phyloP scores from a whole-genome alignment of 2,797 vertebrate species.

The Australoheros facetus region DNA sequence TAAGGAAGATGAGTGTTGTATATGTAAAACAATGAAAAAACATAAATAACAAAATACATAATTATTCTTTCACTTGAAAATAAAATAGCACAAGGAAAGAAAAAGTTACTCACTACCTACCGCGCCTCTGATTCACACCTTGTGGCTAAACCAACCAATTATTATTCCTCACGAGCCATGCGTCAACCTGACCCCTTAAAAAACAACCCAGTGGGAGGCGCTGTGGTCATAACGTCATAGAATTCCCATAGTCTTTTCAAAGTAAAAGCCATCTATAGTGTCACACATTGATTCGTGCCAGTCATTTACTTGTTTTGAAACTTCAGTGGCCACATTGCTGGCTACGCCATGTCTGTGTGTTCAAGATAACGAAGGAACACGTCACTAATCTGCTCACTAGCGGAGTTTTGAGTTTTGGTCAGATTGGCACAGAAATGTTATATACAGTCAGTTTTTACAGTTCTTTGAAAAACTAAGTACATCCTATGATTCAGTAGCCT shows the following conservation, averaged over 20 bases:
- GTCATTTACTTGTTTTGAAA: no score
- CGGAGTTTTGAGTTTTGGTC: not conserved
- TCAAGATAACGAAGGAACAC: not conserved
- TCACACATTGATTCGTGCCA: no score
- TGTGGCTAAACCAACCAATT: not conserved
- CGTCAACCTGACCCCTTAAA: not conserved
- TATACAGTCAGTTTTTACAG: no score
- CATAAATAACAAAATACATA: no score
- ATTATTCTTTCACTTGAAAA: no score
- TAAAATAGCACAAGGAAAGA: no score
- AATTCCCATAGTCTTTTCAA: not conserved
- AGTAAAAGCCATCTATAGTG: no score
- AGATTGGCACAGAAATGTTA: not conserved
- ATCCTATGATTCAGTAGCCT: not conserved
- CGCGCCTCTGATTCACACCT: not conserved
- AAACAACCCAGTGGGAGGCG: not conserved
- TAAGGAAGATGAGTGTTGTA: no score
- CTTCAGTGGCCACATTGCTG: no score
- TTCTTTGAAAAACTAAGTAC: not conserved
- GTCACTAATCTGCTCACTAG: not conserved
- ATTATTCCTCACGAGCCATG: not conserved
- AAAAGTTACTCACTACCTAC: no score
- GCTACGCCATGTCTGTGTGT: not conserved
- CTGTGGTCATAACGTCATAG: not conserved
- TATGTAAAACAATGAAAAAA: no score